phyloP scores from a whole-genome alignment of 1,140 invertebrate species.

The Fopius arisanus region DNA sequence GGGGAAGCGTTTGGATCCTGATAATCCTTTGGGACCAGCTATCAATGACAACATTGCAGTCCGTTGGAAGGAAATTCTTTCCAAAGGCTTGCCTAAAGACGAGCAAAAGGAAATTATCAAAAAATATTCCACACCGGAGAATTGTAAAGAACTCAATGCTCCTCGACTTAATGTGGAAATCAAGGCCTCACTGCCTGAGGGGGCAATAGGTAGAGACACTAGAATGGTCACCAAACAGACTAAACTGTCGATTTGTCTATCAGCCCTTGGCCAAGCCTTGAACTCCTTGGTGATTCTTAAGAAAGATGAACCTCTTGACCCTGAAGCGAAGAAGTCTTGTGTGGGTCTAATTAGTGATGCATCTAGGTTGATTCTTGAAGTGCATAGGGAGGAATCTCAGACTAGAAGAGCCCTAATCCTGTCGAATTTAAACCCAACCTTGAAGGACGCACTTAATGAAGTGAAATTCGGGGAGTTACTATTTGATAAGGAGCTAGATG shows the following conservation, averaged over 20 bases:
- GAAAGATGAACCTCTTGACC: background rate
- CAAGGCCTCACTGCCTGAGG: background rate
- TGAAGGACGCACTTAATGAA: background rate
- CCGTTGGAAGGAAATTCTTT: slow-evolving; percentile 22
- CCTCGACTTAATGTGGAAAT: slow-evolving; percentile 31
- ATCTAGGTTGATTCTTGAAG: background rate
- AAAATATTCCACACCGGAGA: slow-evolving; percentile 31
- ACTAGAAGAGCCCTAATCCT: background rate
- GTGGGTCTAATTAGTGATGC: background rate
- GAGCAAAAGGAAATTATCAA: slow-evolving; percentile 11
- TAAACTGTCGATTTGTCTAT: background rate
- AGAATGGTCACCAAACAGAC: slow-evolving; percentile 32
- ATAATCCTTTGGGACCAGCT: background rate
- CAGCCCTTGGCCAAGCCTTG: background rate
- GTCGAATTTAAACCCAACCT: background rate
- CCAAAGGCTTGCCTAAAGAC: slow-evolving; percentile 19
- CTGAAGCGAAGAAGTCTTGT: background rate
- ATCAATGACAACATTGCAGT: background rate
- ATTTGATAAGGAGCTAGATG: background rate
- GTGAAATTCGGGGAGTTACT: background rate
- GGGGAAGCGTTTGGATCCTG: background rate
- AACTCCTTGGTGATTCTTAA: background rate
- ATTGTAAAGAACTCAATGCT: slow-evolving; percentile 21
- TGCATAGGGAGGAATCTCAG: background rate
- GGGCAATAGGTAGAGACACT: slow-evolving; percentile 22